Base-by-base conservation (phyloP, 2,113 vertebrate genomes). In the Symphodus melops region DNA sequence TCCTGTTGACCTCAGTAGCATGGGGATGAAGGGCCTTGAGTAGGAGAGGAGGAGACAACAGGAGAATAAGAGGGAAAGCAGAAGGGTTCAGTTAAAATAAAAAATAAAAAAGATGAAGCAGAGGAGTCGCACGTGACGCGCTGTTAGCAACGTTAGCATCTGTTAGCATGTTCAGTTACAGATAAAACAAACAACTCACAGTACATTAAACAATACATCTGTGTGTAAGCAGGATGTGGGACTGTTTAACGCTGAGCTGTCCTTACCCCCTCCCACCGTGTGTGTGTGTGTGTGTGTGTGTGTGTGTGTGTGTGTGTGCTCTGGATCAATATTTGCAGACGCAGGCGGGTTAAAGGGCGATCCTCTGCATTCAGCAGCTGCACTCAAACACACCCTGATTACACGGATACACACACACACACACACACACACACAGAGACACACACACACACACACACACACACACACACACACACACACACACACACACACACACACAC, bases 261-360 rank as follows among this genome's bases (percentile, higher is more conserved):
- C 93, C 91, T 92, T 82, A 83, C 57, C 11, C 28, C 28, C 28
- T 5, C 28, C 28, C 28, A 33, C 4, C 1, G 46, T 48, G 16
- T 48, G 46, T 48, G 16, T 48, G 46, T 48, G 46, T 48, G 46
- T 8, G 46, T 48, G 46, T 48, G 39, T 33, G 39, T 41, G 39
- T 41, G 39, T 19, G 46, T 8, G 46, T 48, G 46, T 48, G 46
- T 19, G 46, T 48, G 46, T 48, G 46, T 17, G 14, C 16, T 8
- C 48, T 51, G 48, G 13, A 89, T 93, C 88, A 95, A 95, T 95
- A 94, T 95, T 95, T 93, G 84, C 69, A 56, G 48, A 68, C 2
- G 1, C 83, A 83, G 90, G 90, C 57, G 58, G 62, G 81, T 86
- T 71, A 77, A 79, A 84, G 58, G 80, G 82, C 76, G 21, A 83